phyloP scores from a whole-genome alignment of 2,888 invertebrate genomes.

The Caenorhabditis doughertyi region DNA sequence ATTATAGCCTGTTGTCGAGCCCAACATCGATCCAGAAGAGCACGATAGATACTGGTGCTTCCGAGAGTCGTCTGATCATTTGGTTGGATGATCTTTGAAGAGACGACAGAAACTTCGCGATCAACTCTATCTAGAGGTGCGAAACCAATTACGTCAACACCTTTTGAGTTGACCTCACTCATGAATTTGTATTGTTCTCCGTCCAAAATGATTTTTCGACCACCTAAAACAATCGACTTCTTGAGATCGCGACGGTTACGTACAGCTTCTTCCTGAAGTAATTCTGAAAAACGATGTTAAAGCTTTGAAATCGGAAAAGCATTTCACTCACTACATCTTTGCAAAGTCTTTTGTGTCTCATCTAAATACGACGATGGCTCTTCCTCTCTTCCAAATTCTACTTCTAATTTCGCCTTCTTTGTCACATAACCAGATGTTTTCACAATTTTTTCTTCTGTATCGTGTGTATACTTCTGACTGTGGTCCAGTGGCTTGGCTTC shows the following conservation, averaged over 20 bases:
- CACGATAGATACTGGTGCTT: conserved; percentile 61
- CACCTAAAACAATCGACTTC: conserved; percentile 67
- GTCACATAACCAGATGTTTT: conserved; percentile 45
- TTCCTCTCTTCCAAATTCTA: conserved; percentile 1
- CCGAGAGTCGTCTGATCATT: conserved; percentile 64
- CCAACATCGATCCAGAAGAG: conserved; percentile 61
- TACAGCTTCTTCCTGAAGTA: conserved; percentile 25
- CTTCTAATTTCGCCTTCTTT: conserved; percentile 18
- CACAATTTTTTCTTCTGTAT: conserved; percentile 52
- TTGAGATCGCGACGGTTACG: conserved; percentile 56
- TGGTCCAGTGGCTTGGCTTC: conserved; percentile 56
- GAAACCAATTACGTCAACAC: conserved; percentile 57
- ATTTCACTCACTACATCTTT: conserved; percentile 28
- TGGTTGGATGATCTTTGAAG: conserved; percentile 58
- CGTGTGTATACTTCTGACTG: conserved; percentile 41
- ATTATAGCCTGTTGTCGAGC: conserved; percentile 58
- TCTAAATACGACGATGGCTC: neutral
- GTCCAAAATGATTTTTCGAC: conserved; percentile 63
- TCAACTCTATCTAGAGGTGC: conserved; percentile 45
- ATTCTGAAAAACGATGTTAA: conserved; percentile 2
- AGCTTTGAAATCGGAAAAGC: neutral
- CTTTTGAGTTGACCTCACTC: conserved; percentile 41
- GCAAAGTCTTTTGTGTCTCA: conserved; percentile 9
- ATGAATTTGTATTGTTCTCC: conserved; percentile 58
- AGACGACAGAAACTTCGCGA: conserved; percentile 28